These are phyloP conservation scores for Lindbergichthys nudifrons DNA, from an alignment of 2,797 vertebrate species.

Conservation along the genomic window DNA sequence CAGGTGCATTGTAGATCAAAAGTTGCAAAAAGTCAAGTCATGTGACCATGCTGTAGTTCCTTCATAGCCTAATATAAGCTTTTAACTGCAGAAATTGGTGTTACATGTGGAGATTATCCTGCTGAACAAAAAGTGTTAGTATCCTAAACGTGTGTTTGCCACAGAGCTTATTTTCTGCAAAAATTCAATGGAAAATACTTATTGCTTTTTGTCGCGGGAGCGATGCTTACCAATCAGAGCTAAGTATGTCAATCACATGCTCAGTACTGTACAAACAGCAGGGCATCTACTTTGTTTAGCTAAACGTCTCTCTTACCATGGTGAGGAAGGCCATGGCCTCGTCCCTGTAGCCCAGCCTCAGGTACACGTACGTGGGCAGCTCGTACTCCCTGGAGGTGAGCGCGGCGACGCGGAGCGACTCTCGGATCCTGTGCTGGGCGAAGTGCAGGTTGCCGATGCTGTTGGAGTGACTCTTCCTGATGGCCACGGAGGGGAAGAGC, in stretches of 20 bases:
- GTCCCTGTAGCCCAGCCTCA: constrained; percentile 85
- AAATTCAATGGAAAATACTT: too few species aligned
- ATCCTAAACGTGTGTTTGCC: too few species aligned
- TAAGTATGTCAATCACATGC: neutral
- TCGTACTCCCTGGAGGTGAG: constrained; percentile 79
- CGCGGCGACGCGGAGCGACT: constrained; percentile 84
- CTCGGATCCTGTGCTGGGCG: constrained; percentile 83
- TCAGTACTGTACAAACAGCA: neutral
- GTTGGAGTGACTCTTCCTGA: constrained; percentile 82
- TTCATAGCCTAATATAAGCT: too few species aligned
- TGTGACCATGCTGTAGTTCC: too few species aligned
- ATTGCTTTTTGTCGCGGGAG: too few species aligned
- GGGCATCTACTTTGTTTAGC: neutral
- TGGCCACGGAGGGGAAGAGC: constrained; percentile 83
- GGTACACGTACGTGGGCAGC: constrained; percentile 86
- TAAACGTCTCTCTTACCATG: constrained; percentile 66
- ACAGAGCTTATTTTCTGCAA: too few species aligned
- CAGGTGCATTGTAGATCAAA: too few species aligned
- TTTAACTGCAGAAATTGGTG: too few species aligned
- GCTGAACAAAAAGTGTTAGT: too few species aligned
- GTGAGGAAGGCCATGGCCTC: constrained; percentile 84
- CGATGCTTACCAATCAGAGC: too few species aligned
- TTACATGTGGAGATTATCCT: too few species aligned
- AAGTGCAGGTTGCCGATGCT: constrained; percentile 82
- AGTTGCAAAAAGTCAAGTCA: too few species aligned